Evolutionary conservation across 2,113 vertebrate genomes (phyloP).

Genomic region (Cyprinodon variegatus): DNA sequence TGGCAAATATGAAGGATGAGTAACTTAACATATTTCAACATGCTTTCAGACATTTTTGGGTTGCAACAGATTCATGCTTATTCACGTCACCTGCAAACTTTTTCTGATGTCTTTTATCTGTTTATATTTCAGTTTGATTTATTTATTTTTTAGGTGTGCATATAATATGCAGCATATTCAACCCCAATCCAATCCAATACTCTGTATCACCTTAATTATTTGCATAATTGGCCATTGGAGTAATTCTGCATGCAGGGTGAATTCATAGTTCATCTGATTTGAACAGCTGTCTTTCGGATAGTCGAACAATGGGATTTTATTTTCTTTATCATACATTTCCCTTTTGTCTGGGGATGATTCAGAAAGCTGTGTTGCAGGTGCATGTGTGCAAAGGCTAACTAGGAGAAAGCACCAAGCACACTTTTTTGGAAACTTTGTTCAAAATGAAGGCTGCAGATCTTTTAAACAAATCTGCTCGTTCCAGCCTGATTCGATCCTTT

Average conservation of each 20-base stretch:
- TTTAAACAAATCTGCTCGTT: not conserved
- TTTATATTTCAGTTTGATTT: not conserved
- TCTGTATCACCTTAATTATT: not conserved
- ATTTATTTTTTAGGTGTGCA: not conserved
- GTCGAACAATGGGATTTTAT: not conserved
- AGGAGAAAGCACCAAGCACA: too few relatives aligned
- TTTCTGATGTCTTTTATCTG: too few relatives aligned
- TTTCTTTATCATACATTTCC: not conserved
- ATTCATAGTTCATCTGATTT: not conserved
- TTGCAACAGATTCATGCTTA: not conserved
- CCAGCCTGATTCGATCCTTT: too few relatives aligned
- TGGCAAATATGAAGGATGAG: not conserved
- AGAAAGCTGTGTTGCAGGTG: not conserved
- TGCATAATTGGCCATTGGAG: too few relatives aligned
- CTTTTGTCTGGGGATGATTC: not conserved
- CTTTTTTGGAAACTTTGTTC: not conserved
- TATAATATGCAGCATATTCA: not conserved
- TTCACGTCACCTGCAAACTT: not conserved
- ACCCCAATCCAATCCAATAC: too few relatives aligned
- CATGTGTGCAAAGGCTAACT: not conserved
- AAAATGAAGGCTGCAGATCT: not conserved
- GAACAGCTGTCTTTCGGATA: not conserved
- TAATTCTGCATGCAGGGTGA: not conserved
- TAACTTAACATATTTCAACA: not conserved
- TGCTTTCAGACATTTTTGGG: not conserved